Evolutionary conservation across 2,888 invertebrate genomes (phyloP).

Genomic region (Troides aeacus): DNA sequence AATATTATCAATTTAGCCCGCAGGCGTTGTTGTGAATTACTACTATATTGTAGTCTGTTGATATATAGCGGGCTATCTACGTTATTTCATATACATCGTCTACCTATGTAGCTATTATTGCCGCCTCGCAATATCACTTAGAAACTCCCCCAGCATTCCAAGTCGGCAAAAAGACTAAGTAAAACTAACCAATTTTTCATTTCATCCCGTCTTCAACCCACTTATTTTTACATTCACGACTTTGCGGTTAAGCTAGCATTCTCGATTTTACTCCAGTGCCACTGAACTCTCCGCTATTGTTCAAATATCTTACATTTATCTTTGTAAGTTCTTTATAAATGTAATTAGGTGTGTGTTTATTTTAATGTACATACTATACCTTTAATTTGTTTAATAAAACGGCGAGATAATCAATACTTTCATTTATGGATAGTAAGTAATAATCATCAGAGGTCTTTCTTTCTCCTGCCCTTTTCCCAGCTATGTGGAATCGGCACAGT

Average conservation of each 20-base stretch:
- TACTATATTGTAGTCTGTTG: slow-evolving; percentile 14
- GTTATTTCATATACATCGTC: not conserved
- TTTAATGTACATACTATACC: not conserved
- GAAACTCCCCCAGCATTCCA: not conserved
- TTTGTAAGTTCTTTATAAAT: not conserved
- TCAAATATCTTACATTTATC: not conserved
- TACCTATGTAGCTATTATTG: not conserved
- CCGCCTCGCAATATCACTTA: too few species aligned
- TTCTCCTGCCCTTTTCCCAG: too few species aligned
- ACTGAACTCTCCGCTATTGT: not conserved
- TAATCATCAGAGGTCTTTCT: too few species aligned
- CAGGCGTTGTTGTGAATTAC: slow-evolving; percentile 21
- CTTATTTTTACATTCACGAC: slow-evolving; percentile 4
- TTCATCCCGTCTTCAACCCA: slow-evolving; percentile 1
- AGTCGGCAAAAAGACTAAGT: not conserved
- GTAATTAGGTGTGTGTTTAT: not conserved
- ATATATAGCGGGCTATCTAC: not conserved
- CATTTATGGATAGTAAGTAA: too few species aligned
- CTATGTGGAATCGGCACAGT: too few species aligned
- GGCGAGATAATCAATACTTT: too few species aligned
- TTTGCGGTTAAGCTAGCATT: slow-evolving; percentile 1
- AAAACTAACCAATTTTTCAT: not conserved
- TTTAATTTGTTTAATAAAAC: too few species aligned
- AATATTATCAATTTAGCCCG: slow-evolving; percentile 31
- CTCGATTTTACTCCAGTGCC: not conserved